These are phyloP conservation scores for Oncorhynchus gorbuscha DNA, from an alignment of 2,113 vertebrate genomes.

Conservation along the genomic window DNA sequence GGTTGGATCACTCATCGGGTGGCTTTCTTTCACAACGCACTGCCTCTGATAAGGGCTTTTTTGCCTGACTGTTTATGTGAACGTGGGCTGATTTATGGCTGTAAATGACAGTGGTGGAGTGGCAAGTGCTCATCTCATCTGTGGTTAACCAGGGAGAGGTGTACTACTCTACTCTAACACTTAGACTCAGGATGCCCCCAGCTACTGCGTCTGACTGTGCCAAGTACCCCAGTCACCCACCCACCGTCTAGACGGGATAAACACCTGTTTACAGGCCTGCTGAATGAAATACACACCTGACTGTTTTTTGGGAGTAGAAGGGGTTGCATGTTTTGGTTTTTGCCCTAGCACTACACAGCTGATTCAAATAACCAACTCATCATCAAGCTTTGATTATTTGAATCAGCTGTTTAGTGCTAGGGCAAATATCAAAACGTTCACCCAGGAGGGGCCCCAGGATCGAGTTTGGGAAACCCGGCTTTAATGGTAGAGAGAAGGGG, in stretches of 20 bases:
- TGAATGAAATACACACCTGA: constrained; percentile 49
- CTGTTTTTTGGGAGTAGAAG: constrained; percentile 39
- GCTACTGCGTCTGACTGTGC: constrained; percentile 40
- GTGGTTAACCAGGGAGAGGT: constrained; percentile 57
- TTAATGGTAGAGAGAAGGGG: constrained; percentile 43
- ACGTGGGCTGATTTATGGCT: constrained; percentile 55
- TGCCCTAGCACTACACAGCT: too few species aligned
- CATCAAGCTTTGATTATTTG: too few species aligned
- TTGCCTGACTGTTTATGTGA: constrained; percentile 44
- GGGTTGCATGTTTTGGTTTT: constrained; percentile 12
- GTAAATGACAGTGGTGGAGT: constrained; percentile 54
- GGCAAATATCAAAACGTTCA: too few species aligned
- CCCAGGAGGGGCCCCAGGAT: background rate
- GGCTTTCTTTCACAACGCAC: constrained; percentile 37
- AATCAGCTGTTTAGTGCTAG: too few species aligned
- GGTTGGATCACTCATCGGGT: constrained; percentile 28
- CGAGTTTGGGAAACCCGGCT: constrained; percentile 21
- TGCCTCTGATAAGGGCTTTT: constrained; percentile 29
- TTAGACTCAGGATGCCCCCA: constrained; percentile 17
- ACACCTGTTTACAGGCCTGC: constrained; percentile 55
- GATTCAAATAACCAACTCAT: too few species aligned
- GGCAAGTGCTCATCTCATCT: constrained; percentile 34
- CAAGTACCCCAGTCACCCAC: constrained; percentile 34
- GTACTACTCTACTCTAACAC: constrained; percentile 34
- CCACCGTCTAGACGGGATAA: constrained; percentile 68